Evolutionary conservation across 1,140 invertebrate species (phyloP), one percentile per base, ranked within the genome.

Genomic region (Scaptomyza montana): DNA sequence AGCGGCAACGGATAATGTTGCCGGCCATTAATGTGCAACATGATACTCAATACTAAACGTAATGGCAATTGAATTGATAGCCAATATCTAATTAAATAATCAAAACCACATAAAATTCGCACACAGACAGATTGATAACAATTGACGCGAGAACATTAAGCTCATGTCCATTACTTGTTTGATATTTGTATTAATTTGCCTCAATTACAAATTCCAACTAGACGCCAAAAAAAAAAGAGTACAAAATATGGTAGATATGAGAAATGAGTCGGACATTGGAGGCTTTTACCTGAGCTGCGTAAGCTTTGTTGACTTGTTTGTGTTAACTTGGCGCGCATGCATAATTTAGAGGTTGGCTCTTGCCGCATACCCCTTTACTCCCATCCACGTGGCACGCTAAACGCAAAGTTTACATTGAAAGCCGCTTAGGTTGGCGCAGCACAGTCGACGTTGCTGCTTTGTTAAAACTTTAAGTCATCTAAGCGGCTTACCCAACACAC

Each of bases 391-490:
- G 49, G 51, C 8, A 2, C 56, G 64, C 64, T 73, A 61, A 73
- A 73, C 75, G 60, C 54, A 84, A 82, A 82, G 80, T 78, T 82
- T 74, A 51, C 43, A 63, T 69, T 67, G 41, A 87, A 86, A 87
- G 82, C 82, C 82, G 80, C 82, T 86, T 86, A 82, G 72, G 64
- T 63, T 63, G 54, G 7, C n/a, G 76, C 73, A 43, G 39, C 39
- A 36, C 33, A 57, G 68, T 71, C 70, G 68, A 59, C 57, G 43
- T 53, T 55, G 73, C 73, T 51, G 73, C 71, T 85, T 85, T 85
- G 80, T 80, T 85, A 65, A 85, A 86, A 86, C 82, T 86, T 87
- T 87, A 86, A 86, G 82, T 86, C 82, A 86, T 80, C 82, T 87
- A 86, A 86, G 82, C 82, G 82, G 82, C 78, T 86, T 86, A 86